Evolutionary conservation across 1,140 invertebrate species (phyloP).

Genomic region (Euwallacea fornicatus): DNA sequence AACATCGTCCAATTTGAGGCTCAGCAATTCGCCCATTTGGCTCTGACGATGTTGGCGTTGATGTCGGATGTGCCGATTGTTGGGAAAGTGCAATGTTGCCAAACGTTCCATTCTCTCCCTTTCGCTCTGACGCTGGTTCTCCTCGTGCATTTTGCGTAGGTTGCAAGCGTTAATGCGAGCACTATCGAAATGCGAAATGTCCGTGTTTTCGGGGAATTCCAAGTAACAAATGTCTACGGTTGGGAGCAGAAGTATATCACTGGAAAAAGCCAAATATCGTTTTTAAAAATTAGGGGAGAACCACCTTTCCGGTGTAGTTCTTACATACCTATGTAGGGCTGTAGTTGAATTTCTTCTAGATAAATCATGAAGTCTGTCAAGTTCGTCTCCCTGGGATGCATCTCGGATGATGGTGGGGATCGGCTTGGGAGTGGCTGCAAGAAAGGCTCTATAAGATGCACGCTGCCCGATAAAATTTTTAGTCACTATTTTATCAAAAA

Average conservation of each 20-base stretch:
- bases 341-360: slow-evolving; percentile 48
- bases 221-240: slow-evolving; percentile 49
- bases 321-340: slow-evolving; percentile 39
- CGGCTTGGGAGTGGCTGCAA: slow-evolving; percentile 50
- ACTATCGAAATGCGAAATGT: slow-evolving; percentile 13
- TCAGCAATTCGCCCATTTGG: slow-evolving; percentile 23
- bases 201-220: slow-evolving; percentile 45
- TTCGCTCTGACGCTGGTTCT: slow-evolving; percentile 37
- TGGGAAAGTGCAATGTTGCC: slow-evolving; percentile 33
- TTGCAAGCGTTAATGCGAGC: slow-evolving; percentile 44
- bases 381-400: slow-evolving; percentile 43
- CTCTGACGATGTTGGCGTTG: slow-evolving; percentile 43
- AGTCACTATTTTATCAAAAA: neutral
- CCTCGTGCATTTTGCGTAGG: slow-evolving; percentile 44
- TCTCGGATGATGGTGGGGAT: slow-evolving; percentile 49
- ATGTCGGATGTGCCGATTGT: slow-evolving; percentile 43
- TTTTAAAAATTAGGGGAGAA: neutral
- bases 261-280: slow-evolving; percentile 26
- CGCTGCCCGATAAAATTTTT: neutral
- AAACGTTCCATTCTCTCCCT: slow-evolving; percentile 41
- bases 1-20: slow-evolving; percentile 6
- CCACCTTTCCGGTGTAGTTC: neutral
- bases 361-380: slow-evolving; percentile 45
- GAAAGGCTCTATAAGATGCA: slow-evolving; percentile 3
- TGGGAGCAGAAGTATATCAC: slow-evolving; percentile 47